phyloP scores from a whole-genome alignment of 2,113 vertebrate genomes.

The western clawed frog (Xenopus tropicalis) region DNA sequence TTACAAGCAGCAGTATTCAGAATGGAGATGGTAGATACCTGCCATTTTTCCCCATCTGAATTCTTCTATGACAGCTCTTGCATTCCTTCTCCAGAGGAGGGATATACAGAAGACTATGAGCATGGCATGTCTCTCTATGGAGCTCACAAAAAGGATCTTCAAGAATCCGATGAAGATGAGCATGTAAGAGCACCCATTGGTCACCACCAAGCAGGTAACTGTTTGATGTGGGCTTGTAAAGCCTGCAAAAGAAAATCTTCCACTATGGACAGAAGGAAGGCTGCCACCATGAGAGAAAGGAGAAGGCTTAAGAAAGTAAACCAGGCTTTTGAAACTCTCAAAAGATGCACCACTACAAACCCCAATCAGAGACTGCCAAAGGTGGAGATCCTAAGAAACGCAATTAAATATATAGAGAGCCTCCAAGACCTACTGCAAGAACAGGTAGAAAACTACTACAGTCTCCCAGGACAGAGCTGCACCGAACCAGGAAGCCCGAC shows the following conservation, averaged over 20 bases:
- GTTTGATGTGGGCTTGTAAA: slow-evolving; percentile 97
- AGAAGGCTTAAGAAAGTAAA: slow-evolving; percentile 95
- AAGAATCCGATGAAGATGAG: slow-evolving; percentile 84
- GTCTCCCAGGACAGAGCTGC: slow-evolving; percentile 75
- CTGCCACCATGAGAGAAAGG: slow-evolving; percentile 94
- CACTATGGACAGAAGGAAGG: slow-evolving; percentile 85
- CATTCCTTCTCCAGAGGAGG: slow-evolving; percentile 80
- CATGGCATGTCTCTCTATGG: slow-evolving; percentile 54
- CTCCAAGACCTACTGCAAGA: slow-evolving; percentile 89
- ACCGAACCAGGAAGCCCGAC: slow-evolving; percentile 87
- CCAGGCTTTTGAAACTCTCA: slow-evolving; percentile 90
- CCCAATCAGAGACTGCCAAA: slow-evolving; percentile 94
- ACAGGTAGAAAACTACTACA: slow-evolving; percentile 89
- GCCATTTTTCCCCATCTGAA: slow-evolving; percentile 81
- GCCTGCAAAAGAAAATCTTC: slow-evolving; percentile 92
- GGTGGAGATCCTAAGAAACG: slow-evolving; percentile 95
- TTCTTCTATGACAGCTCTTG: slow-evolving; percentile 85
- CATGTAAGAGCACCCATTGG: slow-evolving; percentile 82
- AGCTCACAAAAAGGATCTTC: slow-evolving; percentile 49
- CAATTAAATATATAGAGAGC: slow-evolving; percentile 94
- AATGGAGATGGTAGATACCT: slow-evolving; percentile 78
- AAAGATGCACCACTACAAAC: slow-evolving; percentile 88
- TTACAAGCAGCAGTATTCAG: slow-evolving; percentile 10
- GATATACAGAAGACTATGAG: slow-evolving; percentile 68
- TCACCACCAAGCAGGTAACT: slow-evolving; percentile 89